Base-by-base conservation (phyloP, 1,140 invertebrate species). In the Nephotettix cincticeps region DNA sequence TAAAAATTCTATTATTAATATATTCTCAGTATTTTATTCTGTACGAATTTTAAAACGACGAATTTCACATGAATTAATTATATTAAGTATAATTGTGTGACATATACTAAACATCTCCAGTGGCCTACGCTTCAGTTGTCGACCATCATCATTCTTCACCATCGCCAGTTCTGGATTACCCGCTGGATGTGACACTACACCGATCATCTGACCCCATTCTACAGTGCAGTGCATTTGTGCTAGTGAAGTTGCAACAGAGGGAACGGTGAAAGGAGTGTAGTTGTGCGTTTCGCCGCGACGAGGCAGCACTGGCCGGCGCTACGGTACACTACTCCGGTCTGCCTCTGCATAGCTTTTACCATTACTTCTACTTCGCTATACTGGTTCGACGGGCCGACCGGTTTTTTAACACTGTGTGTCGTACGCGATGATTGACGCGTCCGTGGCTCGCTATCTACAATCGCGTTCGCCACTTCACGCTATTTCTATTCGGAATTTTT, bases 311-410 rank as follows among this genome's bases (percentile, higher is more conserved):
- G 17, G n/a, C 23, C 64, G 64, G 64, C 61, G 64, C 64, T 45
- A 32, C 25, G 17, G n/a, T 28, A 32, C 32, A 36, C 61, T 29
- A 3, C 64, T 43, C 64, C 14, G 30, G 2, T 45, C 64, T 67
- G 14, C 28, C 27, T 27, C 40, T 43, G 64, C 40, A 43, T 67
- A 67, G 64, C 64, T 67, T 67, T 67, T 67, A 67, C 64, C 64
- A 67, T 67, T 67, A 67, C 64, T 67, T 45, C 64, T 67, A 67
- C 64, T 67, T 45, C 64, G 64, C 32, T 67, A 43, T 67, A 67
- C 64, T 43, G 36, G 64, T 43, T 40, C 64, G 32, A 6, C 32
- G 32, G 32, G 32, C 64, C 30, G 64, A 67, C 64, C 64, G 64
- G 64, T 67, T 67, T 67, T 67, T 67, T 61, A 61, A 61, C 56